These are phyloP conservation scores for Uria lomvia DNA, from an alignment of 2,113 vertebrate genomes.

Conservation along the genomic window DNA sequence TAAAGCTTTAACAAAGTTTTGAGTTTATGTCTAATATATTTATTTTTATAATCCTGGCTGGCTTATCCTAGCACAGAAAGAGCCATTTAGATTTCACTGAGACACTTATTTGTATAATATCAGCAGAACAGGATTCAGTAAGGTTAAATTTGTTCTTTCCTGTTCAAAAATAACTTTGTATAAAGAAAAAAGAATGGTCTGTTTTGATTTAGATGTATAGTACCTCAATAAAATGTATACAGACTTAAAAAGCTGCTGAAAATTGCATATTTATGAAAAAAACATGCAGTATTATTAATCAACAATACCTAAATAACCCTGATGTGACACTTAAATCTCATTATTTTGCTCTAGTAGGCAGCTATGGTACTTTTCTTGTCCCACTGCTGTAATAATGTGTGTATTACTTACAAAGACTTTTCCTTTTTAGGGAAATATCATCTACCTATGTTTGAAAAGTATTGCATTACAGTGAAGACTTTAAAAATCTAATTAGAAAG, in stretches of 20 bases:
- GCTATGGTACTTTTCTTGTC: neutral
- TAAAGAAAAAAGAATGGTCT: neutral
- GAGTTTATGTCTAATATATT: neutral
- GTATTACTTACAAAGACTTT: neutral
- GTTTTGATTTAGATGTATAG: neutral
- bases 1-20: neutral
- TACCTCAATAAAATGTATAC: neutral
- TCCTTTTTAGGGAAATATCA: neutral
- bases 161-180: neutral
- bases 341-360: neutral
- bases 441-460: neutral
- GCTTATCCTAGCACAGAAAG: neutral
- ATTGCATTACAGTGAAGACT: neutral
- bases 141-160: neutral
- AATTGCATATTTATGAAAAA: neutral
- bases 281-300: neutral
- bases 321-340: neutral
- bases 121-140: neutral
- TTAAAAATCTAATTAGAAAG: conserved; percentile 25
- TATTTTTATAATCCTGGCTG: neutral
- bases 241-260: neutral
- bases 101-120: neutral
- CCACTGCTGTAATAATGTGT: neutral
- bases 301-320: neutral
- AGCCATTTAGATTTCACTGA: neutral